phyloP scores from a whole-genome alignment of 2,797 vertebrate genomes.

The Paramormyrops hopkinsi region DNA sequence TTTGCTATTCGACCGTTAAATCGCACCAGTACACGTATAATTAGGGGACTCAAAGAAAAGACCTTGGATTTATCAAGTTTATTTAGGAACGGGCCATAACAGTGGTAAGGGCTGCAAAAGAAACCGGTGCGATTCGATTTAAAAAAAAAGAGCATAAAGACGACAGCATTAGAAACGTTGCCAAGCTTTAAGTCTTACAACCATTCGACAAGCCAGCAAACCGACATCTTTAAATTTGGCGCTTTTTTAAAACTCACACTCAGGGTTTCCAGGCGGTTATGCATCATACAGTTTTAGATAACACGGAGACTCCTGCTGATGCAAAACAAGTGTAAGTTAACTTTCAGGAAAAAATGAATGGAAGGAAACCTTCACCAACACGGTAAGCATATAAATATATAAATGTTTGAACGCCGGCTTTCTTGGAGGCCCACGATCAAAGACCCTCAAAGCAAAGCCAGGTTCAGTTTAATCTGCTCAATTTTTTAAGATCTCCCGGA shows the following conservation, averaged over 20 bases:
- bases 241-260: not conserved
- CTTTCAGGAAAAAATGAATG: not conserved
- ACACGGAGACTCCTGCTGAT: not conserved
- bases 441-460: conserved; percentile 28
- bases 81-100: not conserved
- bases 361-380: not conserved
- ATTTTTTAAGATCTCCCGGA: conserved; percentile 14
- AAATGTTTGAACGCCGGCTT: conserved; percentile 50
- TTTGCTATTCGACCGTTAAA: not conserved
- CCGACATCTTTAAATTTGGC: not conserved
- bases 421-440: conserved; percentile 24
- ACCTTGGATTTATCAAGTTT: not conserved
- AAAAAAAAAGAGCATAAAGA: not conserved
- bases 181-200: not conserved
- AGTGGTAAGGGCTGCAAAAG: not conserved
- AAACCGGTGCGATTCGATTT: not conserved
- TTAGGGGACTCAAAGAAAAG: not conserved
- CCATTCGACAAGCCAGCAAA: not conserved
- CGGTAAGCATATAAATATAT: not conserved
- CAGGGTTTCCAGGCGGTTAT: not conserved
- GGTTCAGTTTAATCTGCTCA: conserved; percentile 57
- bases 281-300: not conserved
- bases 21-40: not conserved
- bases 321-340: not conserved
- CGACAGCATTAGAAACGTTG: not conserved